Evolutionary conservation across 2,888 invertebrate genomes (phyloP).

Genomic region (Thelaira solivaga): DNA sequence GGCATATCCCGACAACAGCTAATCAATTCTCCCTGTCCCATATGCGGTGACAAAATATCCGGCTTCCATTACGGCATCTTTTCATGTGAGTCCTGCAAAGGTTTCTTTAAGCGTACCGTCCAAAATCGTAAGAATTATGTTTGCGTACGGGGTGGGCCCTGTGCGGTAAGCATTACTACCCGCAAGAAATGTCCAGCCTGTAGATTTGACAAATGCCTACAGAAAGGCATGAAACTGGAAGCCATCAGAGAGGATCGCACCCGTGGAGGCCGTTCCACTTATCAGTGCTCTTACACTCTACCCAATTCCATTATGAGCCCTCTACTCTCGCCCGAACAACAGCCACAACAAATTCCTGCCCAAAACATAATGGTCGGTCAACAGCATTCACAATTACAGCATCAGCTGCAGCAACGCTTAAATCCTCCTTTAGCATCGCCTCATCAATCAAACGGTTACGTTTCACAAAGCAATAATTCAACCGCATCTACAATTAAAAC

Average conservation of each 20-base stretch:
- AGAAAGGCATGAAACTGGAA: slow-evolving; percentile 98
- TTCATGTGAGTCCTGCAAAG: slow-evolving; percentile 98
- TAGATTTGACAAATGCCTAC: slow-evolving; percentile 95
- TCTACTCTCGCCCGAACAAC: slow-evolving; percentile 77
- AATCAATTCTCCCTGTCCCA: slow-evolving; percentile 95
- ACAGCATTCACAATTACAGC: slow-evolving; percentile 61
- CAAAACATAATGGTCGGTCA: slow-evolving; percentile 61
- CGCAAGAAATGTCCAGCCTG: slow-evolving; percentile 98
- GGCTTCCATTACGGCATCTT: slow-evolving; percentile 99
- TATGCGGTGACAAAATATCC: slow-evolving; percentile 96
- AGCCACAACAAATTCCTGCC: slow-evolving; percentile 60
- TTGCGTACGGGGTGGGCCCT: slow-evolving; percentile 92
- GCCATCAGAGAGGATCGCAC: slow-evolving; percentile 97
- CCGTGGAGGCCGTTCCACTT: slow-evolving; percentile 95
- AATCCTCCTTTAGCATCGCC: slow-evolving; percentile 68
- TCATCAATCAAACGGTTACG: slow-evolving; percentile 41
- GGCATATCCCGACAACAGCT: slow-evolving; percentile 93
- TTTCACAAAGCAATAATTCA: slow-evolving; percentile 5
- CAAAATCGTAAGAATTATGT: slow-evolving; percentile 98
- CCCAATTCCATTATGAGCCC: slow-evolving; percentile 82
- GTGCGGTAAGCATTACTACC: slow-evolving; percentile 94
- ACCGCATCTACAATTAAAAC: slow-evolving; percentile 76
- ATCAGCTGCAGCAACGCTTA: slow-evolving; percentile 58
- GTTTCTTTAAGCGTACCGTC: slow-evolving; percentile 98
- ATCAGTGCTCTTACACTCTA: slow-evolving; percentile 94